Evolutionary conservation across 2,113 vertebrate species (phyloP), one percentile per base, ranked within the genome.

Genomic region (Sinosuthora webbiana): DNA sequence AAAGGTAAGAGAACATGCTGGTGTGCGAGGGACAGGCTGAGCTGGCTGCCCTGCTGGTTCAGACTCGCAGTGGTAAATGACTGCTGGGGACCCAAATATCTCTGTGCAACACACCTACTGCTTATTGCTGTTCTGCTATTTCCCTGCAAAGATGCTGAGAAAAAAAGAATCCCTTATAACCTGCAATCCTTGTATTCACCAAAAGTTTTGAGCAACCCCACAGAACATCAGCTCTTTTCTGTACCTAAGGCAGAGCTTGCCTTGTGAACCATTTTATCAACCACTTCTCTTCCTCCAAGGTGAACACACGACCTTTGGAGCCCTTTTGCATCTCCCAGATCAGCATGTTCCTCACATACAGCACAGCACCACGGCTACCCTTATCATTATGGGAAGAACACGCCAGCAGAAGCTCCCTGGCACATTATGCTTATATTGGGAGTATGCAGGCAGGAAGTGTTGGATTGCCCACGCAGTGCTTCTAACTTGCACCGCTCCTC

Each of bases 391-490:
- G 30, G 78, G 75, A 70, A 88, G 92, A 83, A 74, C 9, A 80
- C 0, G 0, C 45, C 11, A 86, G 83, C 82, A 94, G 93, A 86
- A 95, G 82, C 56, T 94, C 85, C 64, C 73, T 71, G 37, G 69
- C 75, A 94, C 79, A 83, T 94, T 22, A 75, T 31, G 53, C 73
- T 93, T 77, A 57, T 23, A 80, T 16, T 60, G 55, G 84, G 60
- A 90, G 82, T 16, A 60, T 1, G 60, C 82, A 95, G 78, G 70
- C 75, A 93, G 71, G 55, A 95, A 80, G 75, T 3, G n/a, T 45
- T 67, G 80, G 27, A 23, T 33, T 93, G 76, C 88, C 71, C 92
- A 89, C 28, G 2, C 64, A 64, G 41, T 75, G 6, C 44, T 96
- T 64, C 49, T 15, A 45, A 86, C 90, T 86, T 35, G 37, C 69